Evolutionary conservation across 2,888 invertebrate genomes (phyloP).

Genomic region (Rhaphigaster nebulosa): DNA sequence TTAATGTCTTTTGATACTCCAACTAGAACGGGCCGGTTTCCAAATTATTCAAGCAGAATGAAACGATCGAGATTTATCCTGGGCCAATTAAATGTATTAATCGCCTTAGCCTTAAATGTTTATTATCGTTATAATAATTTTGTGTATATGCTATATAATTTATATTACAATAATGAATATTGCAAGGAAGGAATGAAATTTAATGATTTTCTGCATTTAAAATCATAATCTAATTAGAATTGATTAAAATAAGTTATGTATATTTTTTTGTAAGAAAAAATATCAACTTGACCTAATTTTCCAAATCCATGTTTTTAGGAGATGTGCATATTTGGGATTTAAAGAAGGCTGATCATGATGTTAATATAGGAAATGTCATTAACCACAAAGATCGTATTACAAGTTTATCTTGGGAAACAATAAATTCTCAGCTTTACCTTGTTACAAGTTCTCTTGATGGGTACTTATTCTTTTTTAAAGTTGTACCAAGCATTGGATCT

Average conservation of each 20-base stretch:
- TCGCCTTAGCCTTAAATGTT: too few species aligned
- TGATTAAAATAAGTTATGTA: not conserved
- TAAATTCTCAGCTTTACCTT: constrained; percentile 60
- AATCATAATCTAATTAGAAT: not conserved
- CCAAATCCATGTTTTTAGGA: constrained; percentile 58
- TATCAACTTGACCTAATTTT: not conserved
- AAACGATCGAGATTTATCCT: too few species aligned
- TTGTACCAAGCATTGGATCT: constrained; percentile 59
- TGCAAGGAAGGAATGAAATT: not conserved
- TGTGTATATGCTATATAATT: too few species aligned
- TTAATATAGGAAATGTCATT: constrained; percentile 51
- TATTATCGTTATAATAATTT: too few species aligned
- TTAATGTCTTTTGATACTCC: too few species aligned
- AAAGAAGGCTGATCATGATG: constrained; percentile 52
- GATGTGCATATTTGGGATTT: constrained; percentile 63
- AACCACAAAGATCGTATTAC: constrained; percentile 63
- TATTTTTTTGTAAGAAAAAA: too few species aligned
- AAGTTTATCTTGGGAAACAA: constrained; percentile 63
- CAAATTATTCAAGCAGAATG: too few species aligned
- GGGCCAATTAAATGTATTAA: too few species aligned
- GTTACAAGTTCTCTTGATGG: constrained; percentile 64
- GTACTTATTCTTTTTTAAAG: constrained; percentile 63
- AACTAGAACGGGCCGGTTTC: too few species aligned
- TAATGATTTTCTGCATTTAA: not conserved
- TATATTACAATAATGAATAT: not conserved